Evolutionary conservation across 2,888 invertebrate genomes (phyloP), one percentile per base, ranked within the genome.

Genomic region (Zele albiditarsus): DNA sequence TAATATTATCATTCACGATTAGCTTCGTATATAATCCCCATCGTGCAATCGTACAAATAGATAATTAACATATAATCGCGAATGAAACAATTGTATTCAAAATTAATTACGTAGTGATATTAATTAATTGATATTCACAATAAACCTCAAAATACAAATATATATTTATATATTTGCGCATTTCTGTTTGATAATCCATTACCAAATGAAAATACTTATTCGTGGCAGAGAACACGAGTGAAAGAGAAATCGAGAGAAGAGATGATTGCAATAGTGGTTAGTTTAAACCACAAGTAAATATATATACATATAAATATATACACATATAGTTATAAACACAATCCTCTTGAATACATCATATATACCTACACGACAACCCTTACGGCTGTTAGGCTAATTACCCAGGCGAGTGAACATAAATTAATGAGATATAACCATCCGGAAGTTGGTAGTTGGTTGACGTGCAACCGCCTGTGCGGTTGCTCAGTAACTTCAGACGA

Each of bases 351-450:
- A n/a, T 53, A 8, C 20, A 53, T 53, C 20, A 20, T 53, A 20
- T 1, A 53, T n/a, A 20, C 20, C 53, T 53, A 70, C 38, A 20
- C 60, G 63, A 60, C 16, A 71, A 20, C 10, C 27, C 53, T 63
- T 71, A 57, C 62, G 46, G 60, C 49, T 67, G 71, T 71, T 66
- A 66, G 49, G 63, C 33, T 73, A 70, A 71, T 70, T 73, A 74
- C 63, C 53, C 57, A 66, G 49, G 60, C 74, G 33, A 58, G 49
- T 69, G 74, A 76, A 66, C 69, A 69, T 74, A 76, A 76, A 71
- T 76, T 76, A 76, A 77, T 77, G 67, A 71, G 76, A 66, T 74
- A 74, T 71, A 71, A 71, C n/a, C 62, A 58, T 74, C 60, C 67
- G 67, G 67, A 72, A 65, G 62, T 71, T 73, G 66, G 71, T 71